These are phyloP conservation scores for Chrysomallon squamiferum DNA, from an alignment of 1,140 invertebrate species.

Conservation along the genomic window DNA sequence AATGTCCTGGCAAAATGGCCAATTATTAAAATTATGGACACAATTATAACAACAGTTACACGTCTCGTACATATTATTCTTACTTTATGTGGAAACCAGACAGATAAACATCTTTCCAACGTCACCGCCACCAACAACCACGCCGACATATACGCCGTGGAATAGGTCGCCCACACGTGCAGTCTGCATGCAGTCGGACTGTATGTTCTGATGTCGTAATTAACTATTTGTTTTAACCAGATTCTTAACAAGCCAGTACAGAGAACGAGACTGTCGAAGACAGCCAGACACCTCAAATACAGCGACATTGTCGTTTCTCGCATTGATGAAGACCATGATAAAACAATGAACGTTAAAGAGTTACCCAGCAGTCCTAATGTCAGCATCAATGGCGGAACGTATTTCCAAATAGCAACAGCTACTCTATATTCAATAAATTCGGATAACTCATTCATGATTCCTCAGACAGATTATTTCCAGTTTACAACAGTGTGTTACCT, in stretches of 20 bases:
- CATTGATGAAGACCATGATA: no score
- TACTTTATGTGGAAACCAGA: conserved; percentile 31
- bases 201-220: no score
- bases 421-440: no score
- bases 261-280: conserved; percentile 35
- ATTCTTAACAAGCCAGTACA: no score
- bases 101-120: conserved; percentile 32
- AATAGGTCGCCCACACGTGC: conserved; percentile 31
- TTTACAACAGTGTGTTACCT: no score
- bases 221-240: no score
- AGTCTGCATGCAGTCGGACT: conserved; percentile 41
- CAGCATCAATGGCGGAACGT: conserved; percentile 24
- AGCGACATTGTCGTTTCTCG: conserved; percentile 15
- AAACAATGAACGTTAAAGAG: no score
- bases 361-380: no score
- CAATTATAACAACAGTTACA: background rate
- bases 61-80: conserved; percentile 14
- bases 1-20: no score
- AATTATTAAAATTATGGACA: no score
- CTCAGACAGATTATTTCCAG: no score
- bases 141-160: conserved; percentile 22
- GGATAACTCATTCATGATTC: no score
- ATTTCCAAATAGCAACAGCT: conserved; percentile 32
- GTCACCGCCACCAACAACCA: conserved; percentile 43
- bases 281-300: conserved; percentile 27